Evolutionary conservation across 2,888 invertebrate species (phyloP).

Genomic region (Pollenia griseotomentosa): DNA sequence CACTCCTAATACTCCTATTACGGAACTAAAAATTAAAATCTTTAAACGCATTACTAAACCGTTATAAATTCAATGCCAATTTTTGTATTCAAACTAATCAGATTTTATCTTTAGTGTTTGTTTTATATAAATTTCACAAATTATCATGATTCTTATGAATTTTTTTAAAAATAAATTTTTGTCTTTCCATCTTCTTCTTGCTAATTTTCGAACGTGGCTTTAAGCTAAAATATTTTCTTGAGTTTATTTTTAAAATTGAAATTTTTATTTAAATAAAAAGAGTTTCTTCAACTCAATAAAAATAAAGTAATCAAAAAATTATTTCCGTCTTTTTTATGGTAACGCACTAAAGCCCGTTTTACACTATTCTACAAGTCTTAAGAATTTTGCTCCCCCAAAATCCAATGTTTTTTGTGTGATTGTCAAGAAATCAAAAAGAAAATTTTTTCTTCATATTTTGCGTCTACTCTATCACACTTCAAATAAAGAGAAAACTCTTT

Average conservation of each 20-base stretch:
- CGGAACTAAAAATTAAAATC: conserved; percentile 8
- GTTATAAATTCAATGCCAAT: conserved; percentile 25
- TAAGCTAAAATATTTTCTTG: conserved; percentile 68
- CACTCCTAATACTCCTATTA: conserved; percentile 50
- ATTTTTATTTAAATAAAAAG: background rate
- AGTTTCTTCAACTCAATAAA: background rate
- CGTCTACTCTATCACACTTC: no score
- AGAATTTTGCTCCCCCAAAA: no score
- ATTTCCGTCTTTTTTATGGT: conserved; percentile 17
- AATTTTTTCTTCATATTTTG: no score
- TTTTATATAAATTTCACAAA: conserved; percentile 64
- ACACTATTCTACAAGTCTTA: no score
- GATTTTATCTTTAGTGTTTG: conserved; percentile 43
- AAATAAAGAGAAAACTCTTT: no score
- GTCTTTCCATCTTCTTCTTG: conserved; percentile 9
- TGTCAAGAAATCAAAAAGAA: no score
- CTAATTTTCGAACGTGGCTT: conserved; percentile 67
- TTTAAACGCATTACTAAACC: conserved; percentile 30
- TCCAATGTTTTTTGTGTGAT: no score
- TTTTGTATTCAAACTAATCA: conserved; percentile 62
- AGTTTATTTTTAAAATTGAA: conserved; percentile 19
- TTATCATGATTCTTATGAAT: conserved; percentile 18
- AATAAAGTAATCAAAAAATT: background rate
- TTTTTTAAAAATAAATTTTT: background rate
- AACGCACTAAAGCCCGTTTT: background rate